Base-by-base conservation (phyloP, 23 tunicate genomes). In the Trididemnum nubilum region DNA sequence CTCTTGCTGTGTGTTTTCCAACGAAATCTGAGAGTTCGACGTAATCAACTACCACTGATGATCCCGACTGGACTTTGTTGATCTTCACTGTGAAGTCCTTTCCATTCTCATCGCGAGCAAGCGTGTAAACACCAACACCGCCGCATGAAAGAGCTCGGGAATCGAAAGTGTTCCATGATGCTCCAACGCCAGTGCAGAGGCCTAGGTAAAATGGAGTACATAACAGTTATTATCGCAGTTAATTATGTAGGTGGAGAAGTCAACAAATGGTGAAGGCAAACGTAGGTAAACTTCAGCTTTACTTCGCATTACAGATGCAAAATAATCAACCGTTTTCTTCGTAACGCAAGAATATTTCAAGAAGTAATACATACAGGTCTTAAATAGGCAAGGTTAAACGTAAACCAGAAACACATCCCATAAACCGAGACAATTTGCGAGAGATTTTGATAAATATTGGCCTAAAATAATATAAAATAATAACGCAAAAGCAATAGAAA, bases 141-240 rank as follows among this genome's bases (percentile, higher is more conserved):
- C 80, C 73, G 51, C 90, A 73, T 3, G 85, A 31, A 33, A 88
- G 33, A 23, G 71, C 52, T 25, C 65, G 72, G 1, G 65, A 72
- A 58, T 93, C 93, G 63, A 93, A 93, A 2, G 90, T 93, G 70
- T 76, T 84, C 98, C 98, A 93, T 12, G 77, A 61, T 21, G 81
- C 34, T 39, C 81, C 86, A n/a, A 93, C 60, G 59, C 98, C 98
- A 66, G 51, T 33, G 76, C 98, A 93, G n/a, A 89, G 23, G 44
- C 98, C 98, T 93, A 19, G 33, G 26, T 40, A 33, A n/a, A 64
- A 38, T 59, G 26, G 37, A 9, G 32, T 18, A 81, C n/a, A n/a
- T n/a, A n/a, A n/a, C n/a, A n/a, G n/a, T n/a, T n/a, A n/a, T 1
- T 34, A 22, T 15, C 5, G 77, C 25, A n/a, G n/a, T n/a, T n/a